Percentiles rank a stretch among this genome's conserved stretches.
Evolutionary conservation across 2,888 invertebrate species (phyloP).

Genomic region (Pachycephus smyrnensis): DNA sequence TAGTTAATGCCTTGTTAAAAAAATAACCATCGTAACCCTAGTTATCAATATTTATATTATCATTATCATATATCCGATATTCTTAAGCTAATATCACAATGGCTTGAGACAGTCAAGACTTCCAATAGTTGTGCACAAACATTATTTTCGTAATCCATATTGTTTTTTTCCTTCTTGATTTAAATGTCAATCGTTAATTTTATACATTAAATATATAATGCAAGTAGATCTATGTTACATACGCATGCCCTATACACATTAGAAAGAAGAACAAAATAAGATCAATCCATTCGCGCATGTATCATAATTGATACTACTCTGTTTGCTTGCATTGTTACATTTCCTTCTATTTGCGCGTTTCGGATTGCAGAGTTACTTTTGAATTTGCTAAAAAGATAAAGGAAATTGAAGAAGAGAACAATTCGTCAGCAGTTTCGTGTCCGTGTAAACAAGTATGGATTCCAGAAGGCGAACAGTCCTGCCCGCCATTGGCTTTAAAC

Average conservation of each 20-base stretch:
- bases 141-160: constrained; percentile 22
- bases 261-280: background rate
- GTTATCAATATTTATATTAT: constrained; percentile 28
- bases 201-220: constrained; percentile 6
- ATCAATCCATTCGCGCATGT: background rate
- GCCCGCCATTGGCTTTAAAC: background rate
- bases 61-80: constrained; percentile 32
- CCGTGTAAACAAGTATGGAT: background rate
- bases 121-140: constrained; percentile 52
- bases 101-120: constrained; percentile 62
- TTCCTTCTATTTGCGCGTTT: background rate
- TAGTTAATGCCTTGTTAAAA: constrained; percentile 39
- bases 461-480: background rate
- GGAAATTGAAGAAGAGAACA: background rate
- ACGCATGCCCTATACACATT: background rate
- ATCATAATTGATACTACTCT: background rate
- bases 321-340: background rate
- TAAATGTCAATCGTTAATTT: constrained; percentile 3
- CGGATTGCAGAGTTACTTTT: background rate
- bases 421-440: background rate
- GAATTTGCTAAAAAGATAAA: background rate
- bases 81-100: constrained; percentile 64
- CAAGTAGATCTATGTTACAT: background rate
- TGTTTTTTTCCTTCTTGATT: constrained; percentile 10
- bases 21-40: constrained; percentile 46